Base-by-base conservation (phyloP, 2,797 vertebrate species). In the Threskiornis aethiopicus region DNA sequence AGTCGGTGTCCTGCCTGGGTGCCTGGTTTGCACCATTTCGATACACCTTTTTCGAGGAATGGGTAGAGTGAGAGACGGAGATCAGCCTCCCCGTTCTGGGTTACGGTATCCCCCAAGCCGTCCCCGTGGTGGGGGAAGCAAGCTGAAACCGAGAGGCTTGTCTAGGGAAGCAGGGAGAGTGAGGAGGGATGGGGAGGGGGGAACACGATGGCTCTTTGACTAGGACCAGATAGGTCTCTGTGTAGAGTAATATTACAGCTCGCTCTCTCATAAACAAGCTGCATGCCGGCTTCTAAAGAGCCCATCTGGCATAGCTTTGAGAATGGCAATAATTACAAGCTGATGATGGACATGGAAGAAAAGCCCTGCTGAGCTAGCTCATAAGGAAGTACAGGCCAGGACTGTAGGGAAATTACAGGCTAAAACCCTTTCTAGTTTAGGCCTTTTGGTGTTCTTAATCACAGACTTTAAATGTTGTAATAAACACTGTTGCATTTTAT, bases 291-390 rank as follows among this genome's bases (percentile, higher is more conserved):
- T 98, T 98, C 98, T 98, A 98, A 98, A 98, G 98, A 95, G 95
- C 96, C 98, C 98, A 98, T 98, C 98, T 98, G 98, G 98, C 98
- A 98, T 97, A 98, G 98, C 98, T 98, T 98, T 98, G 97, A 98
- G 98, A 98, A 98, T 97, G 98, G 98, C 98, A 98, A 98, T 98
- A 98, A 98, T 98, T 98, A 98, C 98, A 98, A 98, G 98, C 98
- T 98, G 98, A 98, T 98, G 98, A 98, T 98, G 98, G 98, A 98
- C 98, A 97, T 97, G 97, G 97, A 97, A 98, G 96, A 97, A 98
- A 98, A 98, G 97, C 96, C 97, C 98, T 91, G 97, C 98, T 97
- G 98, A 98, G 97, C 97, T 96, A 97, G 97, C 98, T 98, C 97
- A 97, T 98, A 98, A 98, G 98, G 98, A 98, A 98, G 97, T 98